Conservation (phyloP, 2,113 vertebrate species). For the Rallus limicola region DNA sequence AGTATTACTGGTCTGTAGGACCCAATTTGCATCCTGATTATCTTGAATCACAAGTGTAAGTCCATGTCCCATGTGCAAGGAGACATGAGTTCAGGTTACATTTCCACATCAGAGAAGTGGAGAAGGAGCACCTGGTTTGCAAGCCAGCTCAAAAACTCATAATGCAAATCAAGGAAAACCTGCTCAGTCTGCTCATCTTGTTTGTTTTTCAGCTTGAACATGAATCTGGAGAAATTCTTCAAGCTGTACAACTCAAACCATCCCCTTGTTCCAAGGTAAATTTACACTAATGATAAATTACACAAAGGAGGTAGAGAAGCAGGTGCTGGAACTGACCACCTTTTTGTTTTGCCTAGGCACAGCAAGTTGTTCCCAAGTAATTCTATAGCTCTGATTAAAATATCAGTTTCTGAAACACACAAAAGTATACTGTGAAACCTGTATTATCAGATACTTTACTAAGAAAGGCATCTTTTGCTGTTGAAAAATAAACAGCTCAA, state of each 20-base stretch:
- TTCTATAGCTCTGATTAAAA: conserved; percentile 24
- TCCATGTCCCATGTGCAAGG: neutral
- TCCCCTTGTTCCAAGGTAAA: neutral
- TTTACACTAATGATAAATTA: neutral
- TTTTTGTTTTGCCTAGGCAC: neutral
- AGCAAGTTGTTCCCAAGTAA: neutral
- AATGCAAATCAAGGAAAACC: neutral
- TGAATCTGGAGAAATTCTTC: neutral
- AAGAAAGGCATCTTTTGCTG: neutral
- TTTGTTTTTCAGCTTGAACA: neutral
- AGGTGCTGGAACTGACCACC: neutral
- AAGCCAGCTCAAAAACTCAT: neutral
- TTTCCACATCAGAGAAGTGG: neutral
- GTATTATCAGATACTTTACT: neutral
- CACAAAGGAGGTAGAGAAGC: neutral
- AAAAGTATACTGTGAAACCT: neutral
- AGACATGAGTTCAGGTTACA: neutral
- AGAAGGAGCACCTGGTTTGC: neutral
- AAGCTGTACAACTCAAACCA: neutral
- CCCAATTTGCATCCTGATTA: neutral
- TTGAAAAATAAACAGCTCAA: neutral
- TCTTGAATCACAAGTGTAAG: neutral
- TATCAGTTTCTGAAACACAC: neutral
- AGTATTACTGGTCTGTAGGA: neutral
- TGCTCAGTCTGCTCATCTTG: neutral